phyloP scores from a whole-genome alignment of 2,888 invertebrate genomes.

The Clostera curtula region DNA sequence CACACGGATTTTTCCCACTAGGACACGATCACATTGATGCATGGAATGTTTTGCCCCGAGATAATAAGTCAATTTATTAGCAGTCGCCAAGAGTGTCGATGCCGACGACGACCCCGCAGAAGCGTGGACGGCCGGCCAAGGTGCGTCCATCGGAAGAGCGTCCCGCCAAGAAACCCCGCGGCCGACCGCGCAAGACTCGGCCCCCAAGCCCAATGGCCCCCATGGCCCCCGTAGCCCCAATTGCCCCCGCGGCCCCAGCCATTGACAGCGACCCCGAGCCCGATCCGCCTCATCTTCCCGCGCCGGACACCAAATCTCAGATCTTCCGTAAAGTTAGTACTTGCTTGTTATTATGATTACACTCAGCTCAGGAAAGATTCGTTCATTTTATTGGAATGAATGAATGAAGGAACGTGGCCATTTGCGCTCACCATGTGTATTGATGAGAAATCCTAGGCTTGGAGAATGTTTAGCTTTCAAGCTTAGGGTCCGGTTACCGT shows the following conservation, averaged over 20 bases:
- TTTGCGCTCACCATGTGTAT: no score
- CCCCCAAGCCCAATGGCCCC: slow-evolving; percentile 21
- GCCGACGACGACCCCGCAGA: slow-evolving; percentile 29
- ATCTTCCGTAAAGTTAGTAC: slow-evolving; percentile 55
- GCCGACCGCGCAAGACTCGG: slow-evolving; percentile 54
- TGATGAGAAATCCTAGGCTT: no score
- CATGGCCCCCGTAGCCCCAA: slow-evolving; percentile 19
- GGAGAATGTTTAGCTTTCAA: no score
- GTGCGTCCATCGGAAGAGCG: slow-evolving; percentile 44
- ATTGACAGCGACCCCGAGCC: slow-evolving; percentile 43
- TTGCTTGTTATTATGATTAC: background rate
- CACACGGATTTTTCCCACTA: no score
- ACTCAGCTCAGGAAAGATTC: background rate
- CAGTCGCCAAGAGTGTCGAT: slow-evolving; percentile 41
- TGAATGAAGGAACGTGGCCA: no score
- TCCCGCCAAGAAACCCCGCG: slow-evolving; percentile 58
- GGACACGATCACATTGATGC: no score
- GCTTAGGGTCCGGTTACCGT: no score
- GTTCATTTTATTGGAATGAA: background rate
- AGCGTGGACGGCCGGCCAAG: slow-evolving; percentile 73
- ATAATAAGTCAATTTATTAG: background rate
- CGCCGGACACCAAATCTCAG: slow-evolving; percentile 50
- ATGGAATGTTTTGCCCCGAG: no score
- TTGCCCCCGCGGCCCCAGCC: slow-evolving; percentile 30
- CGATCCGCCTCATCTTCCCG: slow-evolving; percentile 20